Conservation (phyloP, 92 coral and sea anemone species). For the Nematostella vectensis region DNA sequence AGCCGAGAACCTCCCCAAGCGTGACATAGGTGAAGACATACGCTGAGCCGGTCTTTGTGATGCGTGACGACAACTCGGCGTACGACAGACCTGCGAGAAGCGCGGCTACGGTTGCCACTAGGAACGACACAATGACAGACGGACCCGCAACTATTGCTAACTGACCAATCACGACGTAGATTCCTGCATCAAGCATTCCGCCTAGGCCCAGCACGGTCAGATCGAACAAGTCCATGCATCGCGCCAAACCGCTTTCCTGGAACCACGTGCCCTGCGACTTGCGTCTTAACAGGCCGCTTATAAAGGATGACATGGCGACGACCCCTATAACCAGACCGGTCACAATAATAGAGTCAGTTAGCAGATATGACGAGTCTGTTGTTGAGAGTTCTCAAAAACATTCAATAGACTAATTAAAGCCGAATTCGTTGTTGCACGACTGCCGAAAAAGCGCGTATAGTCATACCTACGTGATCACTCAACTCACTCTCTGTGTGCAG, state of each 20-base stretch:
- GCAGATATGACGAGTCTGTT: too few relatives aligned
- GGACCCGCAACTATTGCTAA: conserved; percentile 72
- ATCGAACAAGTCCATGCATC: conserved; percentile 58
- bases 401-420: too few relatives aligned
- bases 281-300: conserved; percentile 33
- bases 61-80: conserved; percentile 78
- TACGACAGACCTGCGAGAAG: conserved; percentile 70
- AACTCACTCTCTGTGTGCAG: too few relatives aligned
- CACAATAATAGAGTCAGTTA: too few relatives aligned
- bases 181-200: conserved; percentile 53
- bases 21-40: conserved; percentile 74
- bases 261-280: conserved; percentile 41
- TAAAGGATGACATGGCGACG: conserved; percentile 8
- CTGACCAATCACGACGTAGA: conserved; percentile 74
- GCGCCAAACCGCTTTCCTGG: conserved; percentile 44
- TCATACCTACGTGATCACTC: too few relatives aligned
- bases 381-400: too few relatives aligned
- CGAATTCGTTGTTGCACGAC: too few relatives aligned
- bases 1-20: conserved; percentile 81
- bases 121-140: conserved; percentile 67
- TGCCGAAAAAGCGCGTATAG: too few relatives aligned
- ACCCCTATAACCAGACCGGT: too few relatives aligned
- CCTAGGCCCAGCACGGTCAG: conserved; percentile 67
- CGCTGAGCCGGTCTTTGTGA: conserved; percentile 76
- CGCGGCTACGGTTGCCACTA: conserved; percentile 71